These are phyloP conservation scores for Nothoprocta perdicaria DNA, from an alignment of 2,113 vertebrate species.

Conservation along the genomic window DNA sequence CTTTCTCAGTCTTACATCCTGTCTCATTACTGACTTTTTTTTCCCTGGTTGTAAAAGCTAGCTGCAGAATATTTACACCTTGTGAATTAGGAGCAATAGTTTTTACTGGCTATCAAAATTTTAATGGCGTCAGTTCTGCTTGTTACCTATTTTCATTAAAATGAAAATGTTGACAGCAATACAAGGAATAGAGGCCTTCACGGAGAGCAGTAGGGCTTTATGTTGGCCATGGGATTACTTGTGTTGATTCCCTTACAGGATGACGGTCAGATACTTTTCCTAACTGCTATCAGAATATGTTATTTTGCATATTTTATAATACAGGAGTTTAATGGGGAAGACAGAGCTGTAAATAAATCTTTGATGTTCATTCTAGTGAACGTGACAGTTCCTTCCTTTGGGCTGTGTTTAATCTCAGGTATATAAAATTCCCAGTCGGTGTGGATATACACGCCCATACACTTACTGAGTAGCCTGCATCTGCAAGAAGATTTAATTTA, in stretches of 20 bases:
- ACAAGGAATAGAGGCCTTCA: neutral
- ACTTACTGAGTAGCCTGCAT: neutral
- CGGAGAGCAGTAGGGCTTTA: neutral
- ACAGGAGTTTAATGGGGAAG: neutral
- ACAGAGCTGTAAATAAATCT: neutral
- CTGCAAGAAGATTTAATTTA: neutral
- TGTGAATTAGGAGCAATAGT: neutral
- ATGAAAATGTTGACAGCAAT: neutral
- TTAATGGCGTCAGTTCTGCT: neutral
- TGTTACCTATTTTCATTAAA: neutral
- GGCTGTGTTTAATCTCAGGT: neutral
- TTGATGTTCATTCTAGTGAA: neutral
- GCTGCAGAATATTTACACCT: neutral
- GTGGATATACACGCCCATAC: neutral
- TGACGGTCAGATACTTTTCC: neutral
- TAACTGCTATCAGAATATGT: neutral
- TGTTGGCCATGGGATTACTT: neutral
- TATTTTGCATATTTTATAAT: neutral
- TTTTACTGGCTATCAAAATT: constrained; percentile 11
- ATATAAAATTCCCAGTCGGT: neutral
- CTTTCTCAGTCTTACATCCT: neutral
- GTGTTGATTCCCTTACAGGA: neutral
- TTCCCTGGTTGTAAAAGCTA: neutral
- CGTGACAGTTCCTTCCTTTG: neutral
- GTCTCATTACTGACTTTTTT: neutral